phyloP scores from a whole-genome alignment of 2,797 vertebrate genomes.

The Limosa lapponica region DNA sequence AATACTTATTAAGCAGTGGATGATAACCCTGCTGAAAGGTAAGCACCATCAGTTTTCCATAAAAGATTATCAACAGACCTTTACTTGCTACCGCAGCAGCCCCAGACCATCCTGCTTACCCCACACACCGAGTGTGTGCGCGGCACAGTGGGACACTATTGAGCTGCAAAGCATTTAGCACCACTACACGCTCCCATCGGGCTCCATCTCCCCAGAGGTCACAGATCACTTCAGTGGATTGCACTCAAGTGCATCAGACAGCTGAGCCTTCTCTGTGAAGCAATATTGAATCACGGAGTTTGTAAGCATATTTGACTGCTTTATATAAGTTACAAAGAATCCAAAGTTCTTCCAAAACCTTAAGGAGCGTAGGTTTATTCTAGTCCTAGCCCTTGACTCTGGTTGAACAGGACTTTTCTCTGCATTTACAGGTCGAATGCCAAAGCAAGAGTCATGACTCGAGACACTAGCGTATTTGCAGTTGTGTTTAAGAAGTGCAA shows the following conservation, averaged over 20 bases:
- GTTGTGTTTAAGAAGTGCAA: background rate
- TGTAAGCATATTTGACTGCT: background rate
- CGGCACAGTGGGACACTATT: background rate
- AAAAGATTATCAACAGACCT: background rate
- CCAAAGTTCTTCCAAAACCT: background rate
- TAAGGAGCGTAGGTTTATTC: background rate
- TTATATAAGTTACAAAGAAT: background rate
- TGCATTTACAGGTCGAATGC: background rate
- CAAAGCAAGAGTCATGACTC: background rate
- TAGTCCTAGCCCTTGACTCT: background rate
- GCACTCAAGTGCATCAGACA: background rate
- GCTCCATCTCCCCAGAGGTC: background rate
- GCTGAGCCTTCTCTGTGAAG: background rate
- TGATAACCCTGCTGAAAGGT: background rate
- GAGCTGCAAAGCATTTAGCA: background rate
- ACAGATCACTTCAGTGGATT: fast-evolving
- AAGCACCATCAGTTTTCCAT: background rate
- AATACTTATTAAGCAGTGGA: background rate
- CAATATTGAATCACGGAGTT: background rate
- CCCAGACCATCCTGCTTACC: background rate
- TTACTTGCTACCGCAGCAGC: background rate
- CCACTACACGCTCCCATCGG: background rate
- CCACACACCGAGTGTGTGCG: fast-evolving
- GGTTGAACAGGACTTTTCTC: background rate
- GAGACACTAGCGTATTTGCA: background rate